Evolutionary conservation across 2,113 vertebrate genomes (phyloP), one percentile per base, ranked within the genome.

Genomic region (Xiphophorus hellerii): DNA sequence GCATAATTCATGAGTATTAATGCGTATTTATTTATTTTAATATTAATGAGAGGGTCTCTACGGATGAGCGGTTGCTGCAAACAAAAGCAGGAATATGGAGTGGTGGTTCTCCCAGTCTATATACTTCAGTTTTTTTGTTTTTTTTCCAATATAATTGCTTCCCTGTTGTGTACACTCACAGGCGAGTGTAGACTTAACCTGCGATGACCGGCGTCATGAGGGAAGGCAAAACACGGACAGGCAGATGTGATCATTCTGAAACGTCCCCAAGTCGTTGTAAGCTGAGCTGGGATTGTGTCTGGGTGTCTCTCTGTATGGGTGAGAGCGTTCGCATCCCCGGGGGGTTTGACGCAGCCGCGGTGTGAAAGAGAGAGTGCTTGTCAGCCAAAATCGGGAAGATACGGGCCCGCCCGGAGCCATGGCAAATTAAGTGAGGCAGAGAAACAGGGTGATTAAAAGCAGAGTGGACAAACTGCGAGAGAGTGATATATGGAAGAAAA

Each of bases 1-100:
- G 31, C 84, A 93, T 93, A 83, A 91, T 93, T 89, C 87, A 93
- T 88, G 85, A 90, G 84, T 73, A 75, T 85, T 87, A 89, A 90
- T 81, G 68, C 77, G 69, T 85, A 69, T 89, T 89, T 90, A 88
- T 90, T 89, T 87, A 76, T 88, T 91, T 91, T 80, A 89, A 91
- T 91, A 89, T 89, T 87, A 83, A 91, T 90, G 80, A 91, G 76
- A 31, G 31, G 79, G 66, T 82, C 74, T 86, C 25, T 62, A 70
- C 1, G 75, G 78, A 42, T 31, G 78, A 84, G 35, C 58, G 44
- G 69, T 42, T 54, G n/a, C 72, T 81, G 74, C 63, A 82, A 75
- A 89, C 79, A 88, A 85, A 88, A 69, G 30, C 37, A 63, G 44
- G 31, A 42, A 68, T 65, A 71, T 65, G 39, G 42, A 63, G 63